A percentile compares a stretch with the other conserved stretches of the same genome.
Conservation (phyloP, 2,888 invertebrate species). For the Callyntrura guangdongensis region DNA sequence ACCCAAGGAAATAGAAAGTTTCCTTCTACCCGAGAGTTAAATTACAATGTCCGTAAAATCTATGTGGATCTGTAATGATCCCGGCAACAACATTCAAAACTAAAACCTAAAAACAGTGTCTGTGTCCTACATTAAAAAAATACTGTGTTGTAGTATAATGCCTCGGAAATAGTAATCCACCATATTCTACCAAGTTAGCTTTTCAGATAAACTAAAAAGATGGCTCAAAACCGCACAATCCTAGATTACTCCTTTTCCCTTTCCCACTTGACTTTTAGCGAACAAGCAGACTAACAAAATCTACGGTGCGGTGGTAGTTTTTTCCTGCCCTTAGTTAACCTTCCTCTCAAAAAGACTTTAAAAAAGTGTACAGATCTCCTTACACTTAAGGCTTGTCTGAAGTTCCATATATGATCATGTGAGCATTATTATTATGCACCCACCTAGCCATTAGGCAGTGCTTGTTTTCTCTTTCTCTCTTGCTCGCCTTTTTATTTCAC, state of each 20-base stretch:
- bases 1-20: neutral
- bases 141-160: neutral
- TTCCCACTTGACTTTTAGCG: slow-evolving; percentile 55
- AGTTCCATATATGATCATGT: neutral
- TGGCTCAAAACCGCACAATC: slow-evolving; percentile 69
- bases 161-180: neutral
- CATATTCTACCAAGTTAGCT: slow-evolving; percentile 11
- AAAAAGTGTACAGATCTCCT: neutral
- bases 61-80: slow-evolving; percentile 38
- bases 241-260: slow-evolving; percentile 62
- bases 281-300: slow-evolving; percentile 15
- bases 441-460: slow-evolving; percentile 19
- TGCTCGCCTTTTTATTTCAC: slow-evolving; percentile 21
- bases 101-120: neutral
- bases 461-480: neutral
- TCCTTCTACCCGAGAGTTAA: neutral
- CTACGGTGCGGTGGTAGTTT: neutral
- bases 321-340: neutral
- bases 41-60: slow-evolving; percentile 1
- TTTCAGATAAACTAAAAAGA: slow-evolving; percentile 50
- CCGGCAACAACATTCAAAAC: slow-evolving; percentile 3
- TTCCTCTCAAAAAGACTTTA: neutral
- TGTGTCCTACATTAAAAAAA: neutral
- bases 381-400: neutral
- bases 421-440: neutral